Evolutionary conservation across 2,888 invertebrate species (phyloP), one percentile per base, ranked within the genome.

Genomic region (Spatulosminthurus flaviceps): DNA sequence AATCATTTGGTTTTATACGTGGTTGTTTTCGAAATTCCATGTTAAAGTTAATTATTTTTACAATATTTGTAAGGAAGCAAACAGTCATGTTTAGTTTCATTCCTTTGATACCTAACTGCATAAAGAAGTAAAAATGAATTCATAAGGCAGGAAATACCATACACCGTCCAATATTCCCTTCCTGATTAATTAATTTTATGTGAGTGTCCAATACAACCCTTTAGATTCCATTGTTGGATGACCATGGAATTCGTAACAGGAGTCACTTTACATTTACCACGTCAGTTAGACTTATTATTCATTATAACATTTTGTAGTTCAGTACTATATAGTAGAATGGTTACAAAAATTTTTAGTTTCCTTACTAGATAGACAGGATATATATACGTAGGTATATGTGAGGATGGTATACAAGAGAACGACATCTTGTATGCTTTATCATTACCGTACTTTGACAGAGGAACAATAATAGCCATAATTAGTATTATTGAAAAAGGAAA

Each of bases 211-310:
- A n/a, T 16, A n/a, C n/a, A 51, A 51, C 1, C 16, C 9, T 51
- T 51, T 51, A 51, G 51, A 51, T 51, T n/a, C 51, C 51, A 51
- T 51, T 51, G 19, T 19, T n/a, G 51, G 51, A 51, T n/a, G n/a
- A 19, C n/a, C 51, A n/a, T 51, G 51, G 51, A 51, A 51, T 51
- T 51, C 51, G 51, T 51, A 51, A 16, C 51, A 13, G 5, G 51
- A 51, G 2, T 13, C 51, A 16, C 51, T 51, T 2, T 19, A n/a
- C 16, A 41, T 51, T 2, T 51, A 51, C 9, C 51, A 51, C 4
- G 5, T 34, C 34, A 34, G 34, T 34, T n/a, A n/a, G n/a, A n/a
- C n/a, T n/a, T n/a, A n/a, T n/a, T 34, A 34, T 34, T 34, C 34
- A 34, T 34, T 34, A n/a, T n/a, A 34, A 34, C 34, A 9, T 9